Percentiles rank a stretch among this genome's conserved stretches.
These are phyloP conservation scores for Ophioderma brevispina DNA, from an alignment of 35 echinoderm and acorn worm genomes.

Conservation along the genomic window DNA sequence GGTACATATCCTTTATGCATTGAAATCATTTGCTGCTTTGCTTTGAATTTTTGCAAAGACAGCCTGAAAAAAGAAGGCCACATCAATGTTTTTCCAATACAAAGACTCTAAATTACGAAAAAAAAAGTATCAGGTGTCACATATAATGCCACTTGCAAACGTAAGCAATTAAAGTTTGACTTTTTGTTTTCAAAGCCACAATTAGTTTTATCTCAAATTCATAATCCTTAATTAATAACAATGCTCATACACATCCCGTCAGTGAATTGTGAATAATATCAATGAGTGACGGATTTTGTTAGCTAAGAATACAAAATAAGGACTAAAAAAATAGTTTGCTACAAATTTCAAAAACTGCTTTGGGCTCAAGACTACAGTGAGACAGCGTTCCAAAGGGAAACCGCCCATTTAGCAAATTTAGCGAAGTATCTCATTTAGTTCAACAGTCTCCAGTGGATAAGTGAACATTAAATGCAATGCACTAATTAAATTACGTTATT, in stretches of 20 bases:
- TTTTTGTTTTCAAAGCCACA: neutral
- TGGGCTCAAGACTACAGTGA: neutral
- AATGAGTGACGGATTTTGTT: neutral
- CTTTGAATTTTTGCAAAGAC: neutral
- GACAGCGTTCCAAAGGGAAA: neutral
- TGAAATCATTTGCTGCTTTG: neutral
- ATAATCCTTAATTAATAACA: too few species aligned
- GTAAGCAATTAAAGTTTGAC: too few species aligned
- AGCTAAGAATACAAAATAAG: neutral
- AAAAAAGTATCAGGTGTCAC: neutral
- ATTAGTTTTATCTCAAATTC: too few species aligned
- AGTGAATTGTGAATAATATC: too few species aligned
- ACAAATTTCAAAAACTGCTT: neutral
- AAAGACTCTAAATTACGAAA: neutral
- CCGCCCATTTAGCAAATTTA: neutral
- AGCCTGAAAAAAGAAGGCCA: neutral
- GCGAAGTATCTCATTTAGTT: neutral
- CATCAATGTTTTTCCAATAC: neutral
- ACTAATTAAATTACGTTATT: slow-evolving; percentile 1
- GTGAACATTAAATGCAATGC: neutral
- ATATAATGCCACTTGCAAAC: neutral
- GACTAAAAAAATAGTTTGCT: neutral
- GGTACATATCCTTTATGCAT: slow-evolving; percentile 6
- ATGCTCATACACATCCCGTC: too few species aligned
- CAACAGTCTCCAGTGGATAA: neutral